Evolutionary conservation across 2,888 invertebrate species (phyloP), one percentile per base, ranked within the genome.

Genomic region (Hymenopus coronatus): DNA sequence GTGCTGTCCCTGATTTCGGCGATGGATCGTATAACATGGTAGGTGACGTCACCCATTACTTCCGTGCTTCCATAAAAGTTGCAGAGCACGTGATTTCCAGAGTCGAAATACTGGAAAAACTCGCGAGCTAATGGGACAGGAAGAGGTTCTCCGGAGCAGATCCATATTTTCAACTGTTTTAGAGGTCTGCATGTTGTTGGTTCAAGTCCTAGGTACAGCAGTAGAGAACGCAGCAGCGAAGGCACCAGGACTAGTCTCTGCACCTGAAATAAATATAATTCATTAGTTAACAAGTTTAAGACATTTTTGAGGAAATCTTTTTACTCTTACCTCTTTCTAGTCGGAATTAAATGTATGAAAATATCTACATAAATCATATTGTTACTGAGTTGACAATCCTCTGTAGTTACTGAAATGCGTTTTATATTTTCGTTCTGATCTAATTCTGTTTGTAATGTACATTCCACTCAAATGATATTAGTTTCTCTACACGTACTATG

Each of bases 31-130:
- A 98, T 94, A 0, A 96, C 94, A 91, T 96, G 96, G 92, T 95
- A 98, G 0, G 98, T 97, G 3, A 98, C 97, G 92, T 98, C 98
- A 0, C 97, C 98, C 96, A 98, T 98, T 0, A 98, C 96, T 93
- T 98, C 98, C 0, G 98, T 98, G 91, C 98, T 97, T 0, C 98
- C 98, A 92, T 98, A 98, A 92, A 98, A 98, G 92, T 98, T 98
- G 88, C 97, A 97, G 83, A 98, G 93, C 27, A 94, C 94, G 90
- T 96, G 96, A 1, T 94, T 93, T 15, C 95, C 94, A 89, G 94
- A 94, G n/a, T 95, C 94, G 91, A 97, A 97, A 90, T 96, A 95
- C 81, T 95, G 94, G 92, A 97, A 97, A 94, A 98, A 98, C 91
- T 96, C 95, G 82, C 95, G 93, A 0, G 97, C 97, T 70, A 98